A percentile compares a stretch with the other conserved stretches of the same genome.
Conservation (phyloP, 2,113 vertebrate genomes). For the Baryphthengus martii region DNA sequence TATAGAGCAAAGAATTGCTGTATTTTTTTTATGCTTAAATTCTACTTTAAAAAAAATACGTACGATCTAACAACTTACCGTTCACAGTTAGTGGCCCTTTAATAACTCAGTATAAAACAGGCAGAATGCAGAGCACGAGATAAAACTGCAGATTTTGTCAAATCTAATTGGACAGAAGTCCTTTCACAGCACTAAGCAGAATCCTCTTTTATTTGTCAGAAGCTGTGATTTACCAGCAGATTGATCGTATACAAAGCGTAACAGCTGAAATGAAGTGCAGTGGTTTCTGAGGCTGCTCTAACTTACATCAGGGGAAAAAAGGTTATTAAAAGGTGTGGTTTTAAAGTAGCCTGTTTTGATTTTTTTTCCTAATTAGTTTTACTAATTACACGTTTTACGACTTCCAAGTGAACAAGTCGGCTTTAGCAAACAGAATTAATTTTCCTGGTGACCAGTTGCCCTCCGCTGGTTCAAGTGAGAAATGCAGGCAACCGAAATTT, state of each 20-base stretch:
- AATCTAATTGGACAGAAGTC: background rate
- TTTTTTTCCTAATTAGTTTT: background rate
- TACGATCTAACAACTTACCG: accelerated
- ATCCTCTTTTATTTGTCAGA: background rate
- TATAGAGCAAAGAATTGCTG: background rate
- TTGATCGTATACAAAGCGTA: background rate
- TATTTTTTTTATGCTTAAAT: background rate
- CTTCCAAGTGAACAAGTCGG: background rate
- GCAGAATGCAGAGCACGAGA: background rate
- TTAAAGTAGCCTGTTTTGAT: background rate
- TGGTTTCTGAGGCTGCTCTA: background rate
- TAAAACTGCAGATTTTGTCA: background rate
- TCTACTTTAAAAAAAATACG: background rate
- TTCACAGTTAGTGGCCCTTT: background rate
- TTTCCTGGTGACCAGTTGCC: constrained; percentile 14
- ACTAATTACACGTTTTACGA: background rate
- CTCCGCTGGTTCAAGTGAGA: constrained; percentile 21
- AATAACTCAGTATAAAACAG: background rate
- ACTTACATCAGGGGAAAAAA: background rate
- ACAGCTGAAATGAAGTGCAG: background rate
- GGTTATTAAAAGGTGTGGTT: background rate
- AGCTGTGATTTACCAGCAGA: background rate
- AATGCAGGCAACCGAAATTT: background rate
- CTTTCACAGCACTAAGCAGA: background rate
- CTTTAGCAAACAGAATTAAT: background rate